Evolutionary conservation across 2,888 invertebrate genomes (phyloP), one percentile per base, ranked within the genome.

Genomic region (Amphipyra berbera): DNA sequence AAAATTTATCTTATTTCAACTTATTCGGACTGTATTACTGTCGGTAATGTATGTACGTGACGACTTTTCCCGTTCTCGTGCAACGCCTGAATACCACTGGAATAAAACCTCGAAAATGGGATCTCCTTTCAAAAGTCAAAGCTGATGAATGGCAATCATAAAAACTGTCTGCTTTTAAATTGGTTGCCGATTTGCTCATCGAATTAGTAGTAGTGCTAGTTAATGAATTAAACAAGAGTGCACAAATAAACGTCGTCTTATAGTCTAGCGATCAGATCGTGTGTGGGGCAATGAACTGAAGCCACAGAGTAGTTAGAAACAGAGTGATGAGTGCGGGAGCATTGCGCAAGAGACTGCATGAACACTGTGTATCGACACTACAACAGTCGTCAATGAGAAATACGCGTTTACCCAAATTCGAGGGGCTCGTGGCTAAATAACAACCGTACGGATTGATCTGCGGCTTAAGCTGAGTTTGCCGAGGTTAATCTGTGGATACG

Each of bases 221-320:
- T 76, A 75, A 76, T 78, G 68, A 79, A 76, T 68, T 67, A 64
- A 55, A 21, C 52, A 40, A 47, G 33, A 57, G 37, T 54, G 45
- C 30, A 44, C 79, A 81, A 74, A 79, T 80, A 79, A 82, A 76
- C 73, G 76, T 59, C 78, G 82, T 79, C 82, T 73, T 53, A 40
- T 44, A 64, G 82, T 85, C 87, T 86, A 81, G 82, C 81, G 79
- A 84, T 83, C 81, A 74, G 78, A 78, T 69, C 68, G 78, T 61
- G 21, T 6, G 13, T 6, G 52, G 66, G 75, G 73, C 80, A 76
- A 61, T 66, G 82, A 73, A 74, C 82, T 63, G 44, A 14, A 21
- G 42, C 7, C 15, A 44, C 9, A 7, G 48, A 69, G 2, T 21
- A 48, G 33, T 41, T 8, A 27, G 12, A 58, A 70, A 64, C 58